phyloP scores from a whole-genome alignment of 1,140 invertebrate species.

The Dreissena polymorpha region DNA sequence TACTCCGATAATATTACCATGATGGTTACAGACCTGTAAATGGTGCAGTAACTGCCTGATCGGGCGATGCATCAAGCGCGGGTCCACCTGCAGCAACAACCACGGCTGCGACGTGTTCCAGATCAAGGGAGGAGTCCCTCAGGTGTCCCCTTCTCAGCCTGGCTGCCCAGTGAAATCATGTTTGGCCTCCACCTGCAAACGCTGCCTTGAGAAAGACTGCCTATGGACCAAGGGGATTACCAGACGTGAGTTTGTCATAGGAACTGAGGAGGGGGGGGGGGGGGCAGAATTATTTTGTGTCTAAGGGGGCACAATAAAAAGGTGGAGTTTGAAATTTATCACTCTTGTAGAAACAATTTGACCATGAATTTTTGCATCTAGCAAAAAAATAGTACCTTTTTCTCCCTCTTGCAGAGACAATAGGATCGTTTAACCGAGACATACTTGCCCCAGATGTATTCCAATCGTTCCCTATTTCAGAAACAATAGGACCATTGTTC shows the following conservation, averaged over 20 bases:
- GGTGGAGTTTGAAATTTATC: too few species aligned
- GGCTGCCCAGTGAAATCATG: constrained; percentile 27
- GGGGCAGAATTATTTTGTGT: too few species aligned
- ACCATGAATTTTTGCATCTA: too few species aligned
- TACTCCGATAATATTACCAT: too few species aligned
- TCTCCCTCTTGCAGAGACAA: too few species aligned
- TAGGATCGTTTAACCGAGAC: too few species aligned
- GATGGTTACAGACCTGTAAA: constrained; percentile 83
- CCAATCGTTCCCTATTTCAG: neutral
- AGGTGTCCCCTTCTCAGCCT: neutral
- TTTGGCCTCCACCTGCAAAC: constrained; percentile 31
- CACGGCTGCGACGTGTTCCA: constrained; percentile 81
- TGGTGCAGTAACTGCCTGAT: constrained; percentile 86
- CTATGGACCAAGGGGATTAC: constrained; percentile 84
- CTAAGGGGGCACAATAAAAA: too few species aligned
- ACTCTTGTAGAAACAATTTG: too few species aligned
- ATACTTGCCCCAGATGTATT: too few species aligned
- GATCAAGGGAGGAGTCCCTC: constrained; percentile 76
- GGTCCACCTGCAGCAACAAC: constrained; percentile 82
- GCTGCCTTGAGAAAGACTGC: constrained; percentile 81
- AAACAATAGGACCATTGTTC: constrained; percentile 71
- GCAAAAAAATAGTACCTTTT: too few species aligned
- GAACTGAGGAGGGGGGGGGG: too few species aligned
- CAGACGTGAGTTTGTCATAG: constrained; percentile 5
- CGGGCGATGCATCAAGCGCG: constrained; percentile 83